Base-by-base conservation (phyloP, 2,888 invertebrate genomes). In the Drosophila pegasa region DNA sequence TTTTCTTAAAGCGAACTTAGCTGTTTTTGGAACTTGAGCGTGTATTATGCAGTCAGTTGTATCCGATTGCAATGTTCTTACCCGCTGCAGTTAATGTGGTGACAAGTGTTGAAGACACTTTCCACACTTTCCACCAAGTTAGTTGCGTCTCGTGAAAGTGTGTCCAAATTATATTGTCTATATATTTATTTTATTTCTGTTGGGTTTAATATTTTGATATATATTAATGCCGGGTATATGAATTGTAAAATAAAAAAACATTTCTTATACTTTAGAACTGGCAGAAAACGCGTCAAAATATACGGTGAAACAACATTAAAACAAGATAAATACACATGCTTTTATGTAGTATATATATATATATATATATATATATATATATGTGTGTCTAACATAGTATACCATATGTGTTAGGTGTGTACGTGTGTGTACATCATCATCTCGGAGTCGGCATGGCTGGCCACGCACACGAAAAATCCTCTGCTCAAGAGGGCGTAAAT, bases 401-500 rank as follows among this genome's bases (percentile, higher is more conserved):
- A 27, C n/a, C 25, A 47, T 29, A 18, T 14, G 9, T 31, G 16
- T 31, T 33, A 22, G n/a, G 10, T 50, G 16, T 22, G 14, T 5
- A 45, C 16, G 20, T 20, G 14, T 33, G 33, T 33, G 5, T 33
- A 33, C 33, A 33, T 14, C 37, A 65, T 47, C 52, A 54, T 55
- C 61, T 55, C 55, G 66, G 56, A 18, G 62, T 37, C 58, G 35
- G 18, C 33, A 33, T 67, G 60, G 56, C 41, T 48, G 41, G 58
- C 50, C 73, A 76, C 75, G 64, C 69, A 86, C 76, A 88, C 74
- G 71, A 74, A 45, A 45, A 80, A 71, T 78, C 77, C 74, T 84
- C 70, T 88, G 89, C 75, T 90, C 90, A 90, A 91, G 90, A 89
- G 89, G 86, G 89, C 81, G 90, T 90, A 89, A 87, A 89, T 90